These are phyloP conservation scores for Conomelus anceps DNA, from an alignment of 2,888 invertebrate species.

Conservation along the genomic window DNA sequence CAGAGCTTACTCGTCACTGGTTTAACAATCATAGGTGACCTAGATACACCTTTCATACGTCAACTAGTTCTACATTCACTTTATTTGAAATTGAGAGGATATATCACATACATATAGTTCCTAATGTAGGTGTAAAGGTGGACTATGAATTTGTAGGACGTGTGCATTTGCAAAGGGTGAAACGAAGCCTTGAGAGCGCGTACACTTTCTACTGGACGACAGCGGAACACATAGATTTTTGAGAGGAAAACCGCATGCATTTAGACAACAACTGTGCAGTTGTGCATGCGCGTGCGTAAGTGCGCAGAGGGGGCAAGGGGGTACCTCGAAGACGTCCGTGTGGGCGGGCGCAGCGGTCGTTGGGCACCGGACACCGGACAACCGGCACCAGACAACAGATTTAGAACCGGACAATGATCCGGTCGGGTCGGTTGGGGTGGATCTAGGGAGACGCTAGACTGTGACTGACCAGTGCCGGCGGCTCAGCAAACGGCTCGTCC, in stretches of 20 bases:
- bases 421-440: no score
- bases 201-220: no score
- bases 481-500: conserved; percentile 63
- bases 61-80: no score
- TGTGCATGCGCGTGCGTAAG: neutral
- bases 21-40: no score
- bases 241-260: neutral
- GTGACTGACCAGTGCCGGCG: conserved; percentile 33
- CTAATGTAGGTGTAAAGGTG: neutral
- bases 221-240: neutral
- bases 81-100: no score
- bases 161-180: neutral
- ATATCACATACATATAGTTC: neutral
- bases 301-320: neutral
- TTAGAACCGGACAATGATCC: no score
- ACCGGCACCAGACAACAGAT: neutral
- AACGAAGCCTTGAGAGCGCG: neutral
- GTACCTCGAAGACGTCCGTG: neutral
- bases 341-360: neutral
- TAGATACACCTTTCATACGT: no score
- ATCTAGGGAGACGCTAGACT: neutral
- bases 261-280: neutral
- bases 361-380: neutral
- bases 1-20: no score
- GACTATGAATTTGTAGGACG: neutral